Evolutionary conservation across 2,113 vertebrate genomes (phyloP), one percentile per base, ranked within the genome.

Genomic region (Pollachius pollachius): DNA sequence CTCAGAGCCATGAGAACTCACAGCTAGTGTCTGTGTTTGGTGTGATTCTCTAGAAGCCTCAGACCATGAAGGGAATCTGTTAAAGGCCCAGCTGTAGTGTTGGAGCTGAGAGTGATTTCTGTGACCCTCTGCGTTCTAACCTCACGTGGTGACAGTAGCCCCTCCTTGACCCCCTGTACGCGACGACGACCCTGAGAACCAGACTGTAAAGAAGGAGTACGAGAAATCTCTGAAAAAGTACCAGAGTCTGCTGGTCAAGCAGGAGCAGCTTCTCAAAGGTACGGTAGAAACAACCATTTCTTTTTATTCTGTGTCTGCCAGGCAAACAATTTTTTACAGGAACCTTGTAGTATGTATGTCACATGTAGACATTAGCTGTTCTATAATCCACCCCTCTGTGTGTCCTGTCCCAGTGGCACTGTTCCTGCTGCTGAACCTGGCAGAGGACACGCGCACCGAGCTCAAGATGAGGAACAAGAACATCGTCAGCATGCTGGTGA

Each of bases 401-500:
- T 1, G 18, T 62, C 15, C 27, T 12, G 11, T 4, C 19, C 19
- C 37, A 3, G 96, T 97, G 71, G 91, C 94, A 3, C 90, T 98
- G 73, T 96, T 94, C 85, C 88, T 99, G 80, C 93, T 98, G 75
- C 90, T 98, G 27, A 98, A 98, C 86, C 93, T 99, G 41, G 96
- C 96, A 37, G 96, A 98, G 74, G 96, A 98, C 67, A 94, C 94
- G 0, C 94, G 94, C 65, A 97, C 93, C 1, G 96, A 98, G 76
- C 87, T 97, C 84, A 99, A 99, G 91, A 99, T 99, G 95, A 93
- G 94, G 70, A 99, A 98, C 84, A 98, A 96, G 80, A 98, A 96
- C 77, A 95, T 97, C 30, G 95, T 97, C 21, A 94, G 94, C 66
- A 94, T 95, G 92, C 82, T 98, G 81, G 96, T 98, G 83, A 96